Evolutionary conservation across 92 coral and sea anemone species (phyloP).

Genomic region (Parazoanthus swiftii): DNA sequence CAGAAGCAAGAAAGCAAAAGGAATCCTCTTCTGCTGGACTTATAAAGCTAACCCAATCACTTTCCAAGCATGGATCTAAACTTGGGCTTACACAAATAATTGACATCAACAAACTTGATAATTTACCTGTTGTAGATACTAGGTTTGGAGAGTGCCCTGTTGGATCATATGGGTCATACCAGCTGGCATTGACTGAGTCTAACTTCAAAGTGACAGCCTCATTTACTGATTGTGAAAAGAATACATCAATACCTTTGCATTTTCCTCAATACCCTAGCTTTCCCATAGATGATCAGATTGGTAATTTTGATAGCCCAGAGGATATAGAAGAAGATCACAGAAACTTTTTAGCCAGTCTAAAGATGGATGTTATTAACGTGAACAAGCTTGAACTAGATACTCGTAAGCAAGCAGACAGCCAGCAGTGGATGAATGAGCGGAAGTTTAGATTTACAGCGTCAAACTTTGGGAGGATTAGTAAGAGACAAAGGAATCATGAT

Average conservation of each 20-base stretch:
- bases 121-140: slow-evolving; percentile 36
- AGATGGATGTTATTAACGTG: slow-evolving; percentile 6
- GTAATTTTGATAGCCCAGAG: slow-evolving; percentile 25
- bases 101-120: slow-evolving; percentile 35
- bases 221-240: background rate
- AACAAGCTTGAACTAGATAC: slow-evolving; percentile 50
- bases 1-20: slow-evolving; percentile 53
- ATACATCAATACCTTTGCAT: background rate
- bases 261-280: slow-evolving; percentile 45
- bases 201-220: slow-evolving; percentile 21
- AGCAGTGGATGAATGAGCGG: slow-evolving; percentile 47
- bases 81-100: slow-evolving; percentile 41
- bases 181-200: slow-evolving; percentile 10
- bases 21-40: slow-evolving; percentile 13
- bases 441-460: slow-evolving; percentile 54
- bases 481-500: slow-evolving; percentile 56
- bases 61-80: slow-evolving; percentile 18
- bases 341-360: slow-evolving; percentile 38
- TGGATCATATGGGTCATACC: slow-evolving; percentile 14
- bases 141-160: slow-evolving; percentile 16
- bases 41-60: slow-evolving; percentile 25
- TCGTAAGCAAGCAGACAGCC: slow-evolving; percentile 41
- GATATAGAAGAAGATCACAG: slow-evolving; percentile 20
- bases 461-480: slow-evolving; percentile 43
- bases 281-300: slow-evolving; percentile 44